Conservation (phyloP, 2,888 invertebrate genomes). For the Metalampra italica region DNA sequence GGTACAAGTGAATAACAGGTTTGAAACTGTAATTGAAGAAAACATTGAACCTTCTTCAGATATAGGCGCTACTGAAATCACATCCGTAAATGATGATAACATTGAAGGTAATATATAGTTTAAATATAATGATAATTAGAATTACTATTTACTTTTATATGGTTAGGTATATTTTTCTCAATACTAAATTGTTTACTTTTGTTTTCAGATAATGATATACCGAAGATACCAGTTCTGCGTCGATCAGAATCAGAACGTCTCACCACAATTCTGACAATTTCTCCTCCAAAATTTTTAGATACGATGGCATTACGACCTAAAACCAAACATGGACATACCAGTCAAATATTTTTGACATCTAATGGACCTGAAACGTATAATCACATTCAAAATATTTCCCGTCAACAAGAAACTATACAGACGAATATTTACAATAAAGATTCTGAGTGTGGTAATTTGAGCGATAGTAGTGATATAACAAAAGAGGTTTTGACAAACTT, state of each 20-base stretch:
- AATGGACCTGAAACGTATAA: constrained; percentile 43
- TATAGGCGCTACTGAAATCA: constrained; percentile 10
- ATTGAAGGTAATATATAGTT: constrained; percentile 33
- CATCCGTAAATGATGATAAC: constrained; percentile 11
- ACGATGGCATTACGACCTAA: constrained; percentile 89
- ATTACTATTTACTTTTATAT: background rate
- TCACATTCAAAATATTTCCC: constrained; percentile 16
- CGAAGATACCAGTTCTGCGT: constrained; percentile 59
- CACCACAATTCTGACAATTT: constrained; percentile 55
- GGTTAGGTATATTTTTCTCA: background rate
- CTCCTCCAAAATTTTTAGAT: constrained; percentile 84
- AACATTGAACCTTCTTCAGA: constrained; percentile 15
- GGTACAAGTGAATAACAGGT: constrained; percentile 21
- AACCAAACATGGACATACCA: constrained; percentile 78
- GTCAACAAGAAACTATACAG: constrained; percentile 13
- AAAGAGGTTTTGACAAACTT: constrained; percentile 58
- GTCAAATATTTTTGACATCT: constrained; percentile 80
- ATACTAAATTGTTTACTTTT: constrained; percentile 7
- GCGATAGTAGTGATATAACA: constrained; percentile 68
- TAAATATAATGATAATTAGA: background rate
- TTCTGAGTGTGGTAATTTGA: constrained; percentile 55
- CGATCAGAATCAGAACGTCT: constrained; percentile 71
- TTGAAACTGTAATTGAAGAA: constrained; percentile 32
- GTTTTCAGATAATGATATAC: constrained; percentile 65
- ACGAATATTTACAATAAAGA: constrained; percentile 25